Base-by-base conservation (phyloP, 2,797 vertebrate species). In the Meriones psammophilus region DNA sequence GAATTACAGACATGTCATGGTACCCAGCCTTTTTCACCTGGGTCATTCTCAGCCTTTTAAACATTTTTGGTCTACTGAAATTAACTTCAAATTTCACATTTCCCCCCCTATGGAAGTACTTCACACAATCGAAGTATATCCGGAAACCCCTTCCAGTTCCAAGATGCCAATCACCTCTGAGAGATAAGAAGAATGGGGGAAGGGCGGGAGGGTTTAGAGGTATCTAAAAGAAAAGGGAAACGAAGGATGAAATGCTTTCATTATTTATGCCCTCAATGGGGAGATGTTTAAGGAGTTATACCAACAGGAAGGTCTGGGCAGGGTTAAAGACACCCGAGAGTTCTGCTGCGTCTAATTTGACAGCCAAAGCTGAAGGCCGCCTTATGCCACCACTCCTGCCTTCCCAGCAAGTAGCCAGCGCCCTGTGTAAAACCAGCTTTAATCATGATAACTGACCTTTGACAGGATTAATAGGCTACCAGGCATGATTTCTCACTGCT, bases 391-490 rank as follows among this genome's bases (percentile, higher is more conserved):
- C 71, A 71, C 62, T 64, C 79, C 64, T 90, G 92, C 54, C 77
- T 96, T 93, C 62, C 54, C 83, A 94, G 86, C 74, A 95, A 94
- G 84, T n/a, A 85, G 24, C 36, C 3, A 39, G 81, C n/a, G 89
- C 74, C 71, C 36, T 17, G 26, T 69, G 79, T 42, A 36, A 93
- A 92, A 86, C 54, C 33, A 74, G 74, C 90, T 97, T 97, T 86
- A 80, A 97, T 97, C 92, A 83, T 94, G 92, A 58, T 81, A 89
- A 95, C 69, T 97, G 96, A 95, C 85, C 87, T 96, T 97, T 96
- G 94, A 69, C 0, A 2, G 91, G 68, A 95, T 95, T 94, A 93
- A 96, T 95, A 88, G 92, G 79, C 74, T 91, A 90, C 79, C 62
- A 74, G 83, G 87, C 60, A 92, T 4, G n/a, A 88, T 95, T 96